Conservation (phyloP, 2,113 vertebrate genomes). For the Elephas maximus region DNA sequence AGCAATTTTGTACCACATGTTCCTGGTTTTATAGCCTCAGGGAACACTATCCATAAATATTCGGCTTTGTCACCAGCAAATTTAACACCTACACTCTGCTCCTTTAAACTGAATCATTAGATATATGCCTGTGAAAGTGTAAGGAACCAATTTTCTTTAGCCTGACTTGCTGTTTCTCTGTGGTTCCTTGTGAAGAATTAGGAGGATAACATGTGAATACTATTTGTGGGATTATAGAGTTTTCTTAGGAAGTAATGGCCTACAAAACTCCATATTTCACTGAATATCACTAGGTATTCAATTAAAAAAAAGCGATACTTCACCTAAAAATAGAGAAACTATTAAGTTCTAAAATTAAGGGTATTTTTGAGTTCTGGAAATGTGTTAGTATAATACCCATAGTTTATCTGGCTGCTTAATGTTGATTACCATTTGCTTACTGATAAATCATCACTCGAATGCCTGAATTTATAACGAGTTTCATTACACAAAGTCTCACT, state of each 20-base stretch:
- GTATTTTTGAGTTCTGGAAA: background rate
- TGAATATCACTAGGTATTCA: background rate
- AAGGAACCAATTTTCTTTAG: slow-evolving; percentile 50
- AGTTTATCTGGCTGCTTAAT: background rate
- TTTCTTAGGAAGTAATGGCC: background rate
- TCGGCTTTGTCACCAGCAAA: slow-evolving; percentile 3
- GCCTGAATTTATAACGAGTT: background rate
- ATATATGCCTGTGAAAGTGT: background rate
- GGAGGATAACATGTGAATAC: background rate
- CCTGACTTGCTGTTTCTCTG: background rate
- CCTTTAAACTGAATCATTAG: slow-evolving; percentile 10
- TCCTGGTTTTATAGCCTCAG: slow-evolving; percentile 30
- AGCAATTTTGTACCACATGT: background rate
- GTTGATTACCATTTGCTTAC: background rate
- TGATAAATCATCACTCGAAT: slow-evolving; percentile 1
- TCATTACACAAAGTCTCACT: background rate
- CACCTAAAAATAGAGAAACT: background rate
- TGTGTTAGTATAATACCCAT: background rate
- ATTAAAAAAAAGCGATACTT: background rate
- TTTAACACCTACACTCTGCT: background rate
- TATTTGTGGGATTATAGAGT: slow-evolving; percentile 3
- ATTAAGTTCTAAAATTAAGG: background rate
- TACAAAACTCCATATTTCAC: background rate
- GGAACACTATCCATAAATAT: background rate
- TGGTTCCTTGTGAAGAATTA: background rate